Base-by-base conservation (phyloP, 2,888 invertebrate species). In the Callinectes sapidus region DNA sequence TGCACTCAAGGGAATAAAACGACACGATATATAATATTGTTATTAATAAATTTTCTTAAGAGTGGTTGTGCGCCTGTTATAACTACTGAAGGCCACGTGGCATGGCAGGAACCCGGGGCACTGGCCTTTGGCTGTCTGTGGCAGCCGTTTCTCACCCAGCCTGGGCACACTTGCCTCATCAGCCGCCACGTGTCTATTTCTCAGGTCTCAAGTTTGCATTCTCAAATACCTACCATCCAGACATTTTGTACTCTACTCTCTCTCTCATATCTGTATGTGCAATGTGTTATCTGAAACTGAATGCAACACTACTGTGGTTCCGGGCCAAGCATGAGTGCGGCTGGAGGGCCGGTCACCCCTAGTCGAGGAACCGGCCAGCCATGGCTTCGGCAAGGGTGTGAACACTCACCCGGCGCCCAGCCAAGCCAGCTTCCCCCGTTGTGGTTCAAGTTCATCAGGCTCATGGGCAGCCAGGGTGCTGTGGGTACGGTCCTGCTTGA, bases 1-100 rank as follows among this genome's bases (percentile, higher is more conserved):
- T 77, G 28, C 71, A 77, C n/a, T n/a, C 28, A 77, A 77, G 71
- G 71, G 71, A 77, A 77, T 77, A 77, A 77, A 77, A 77, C 71
- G 71, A 28, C 71, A n/a, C 28, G n/a, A 13, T 6, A 77, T 77
- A 28, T n/a, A 23, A 13, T 28, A 28, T 77, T 77, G 71, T 77
- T 77, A 77, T 77, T 77, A n/a, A 8, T 28, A 28, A 77, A 77
- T 8, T 77, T 28, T 28, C 71, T 23, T 48, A 61, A 16, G 13
- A n/a, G 71, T 77, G 71, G 28, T 28, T 28, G 71, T 77, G 71
- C 6, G 32, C n/a, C 23, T 28, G 28, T 77, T 28, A 77, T 14
- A 81, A 35, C 14, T n/a, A 28, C 35, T 32, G 35, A 35, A 18
- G 81, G 35, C 35, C 35, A 28, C 71, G 71, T 71, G 61, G 13